phyloP scores from a whole-genome alignment of 2,113 vertebrate genomes.

The Mirounga angustirostris region DNA sequence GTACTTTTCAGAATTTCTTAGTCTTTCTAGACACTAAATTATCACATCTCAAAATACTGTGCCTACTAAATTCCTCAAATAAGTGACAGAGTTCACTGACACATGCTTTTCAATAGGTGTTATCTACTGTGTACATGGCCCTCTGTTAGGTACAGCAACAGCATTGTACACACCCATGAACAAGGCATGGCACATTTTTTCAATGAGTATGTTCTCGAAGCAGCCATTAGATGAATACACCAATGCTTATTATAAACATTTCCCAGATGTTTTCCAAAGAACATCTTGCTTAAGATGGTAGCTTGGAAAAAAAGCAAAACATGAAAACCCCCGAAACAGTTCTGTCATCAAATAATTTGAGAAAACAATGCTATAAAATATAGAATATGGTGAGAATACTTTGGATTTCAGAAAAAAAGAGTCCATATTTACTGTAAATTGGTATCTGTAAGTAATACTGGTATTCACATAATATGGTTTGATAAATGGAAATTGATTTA shows the following conservation, averaged over 20 bases:
- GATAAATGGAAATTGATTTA: not conserved
- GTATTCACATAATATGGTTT: not conserved
- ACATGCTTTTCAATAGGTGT: not conserved
- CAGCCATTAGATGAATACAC: not conserved
- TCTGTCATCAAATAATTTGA: not conserved
- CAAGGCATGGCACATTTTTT: not conserved
- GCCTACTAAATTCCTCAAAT: not conserved
- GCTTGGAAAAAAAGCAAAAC: not conserved
- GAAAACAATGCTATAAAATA: not conserved
- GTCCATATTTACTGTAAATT: not conserved
- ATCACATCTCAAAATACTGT: not conserved
- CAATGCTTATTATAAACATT: not conserved
- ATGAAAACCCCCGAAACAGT: not conserved
- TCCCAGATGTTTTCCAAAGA: not conserved
- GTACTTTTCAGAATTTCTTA: slow-evolving; percentile 1
- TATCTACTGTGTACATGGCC: not conserved
- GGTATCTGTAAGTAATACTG: not conserved
- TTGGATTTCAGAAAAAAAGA: not conserved
- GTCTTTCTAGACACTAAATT: slow-evolving; percentile 21
- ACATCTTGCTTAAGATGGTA: not conserved
- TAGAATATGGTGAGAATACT: not conserved
- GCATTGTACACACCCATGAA: not conserved
- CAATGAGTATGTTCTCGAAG: not conserved
- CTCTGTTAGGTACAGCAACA: not conserved
- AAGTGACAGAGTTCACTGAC: not conserved